A percentile compares a stretch with the other conserved stretches of the same genome.
phyloP scores from a whole-genome alignment of 2,888 invertebrate genomes.

The Tiliacea aurago region DNA sequence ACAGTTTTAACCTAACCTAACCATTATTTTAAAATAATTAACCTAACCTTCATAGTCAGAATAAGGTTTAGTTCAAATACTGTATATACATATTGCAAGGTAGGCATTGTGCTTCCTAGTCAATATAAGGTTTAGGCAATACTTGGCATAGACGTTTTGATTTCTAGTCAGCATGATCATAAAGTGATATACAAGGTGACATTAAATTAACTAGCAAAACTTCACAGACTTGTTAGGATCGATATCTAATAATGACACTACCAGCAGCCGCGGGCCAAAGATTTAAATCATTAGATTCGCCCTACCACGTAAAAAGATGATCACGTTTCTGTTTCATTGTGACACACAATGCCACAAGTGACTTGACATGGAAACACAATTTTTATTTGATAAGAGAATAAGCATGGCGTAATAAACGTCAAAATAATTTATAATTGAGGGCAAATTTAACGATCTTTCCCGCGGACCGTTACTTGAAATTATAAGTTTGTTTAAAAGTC shows the following conservation, averaged over 20 bases:
- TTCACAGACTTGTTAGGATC: not conserved
- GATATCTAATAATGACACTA: not conserved
- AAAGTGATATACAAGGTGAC: too few species aligned
- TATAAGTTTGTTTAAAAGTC: not conserved
- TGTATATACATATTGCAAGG: too few species aligned
- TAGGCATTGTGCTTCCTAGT: too few species aligned
- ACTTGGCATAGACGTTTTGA: too few species aligned
- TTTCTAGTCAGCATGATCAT: too few species aligned
- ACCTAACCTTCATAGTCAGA: too few species aligned
- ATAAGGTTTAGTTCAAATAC: too few species aligned
- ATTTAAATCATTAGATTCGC: not conserved
- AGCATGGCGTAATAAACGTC: not conserved
- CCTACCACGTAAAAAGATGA: too few species aligned
- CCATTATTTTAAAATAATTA: too few species aligned
- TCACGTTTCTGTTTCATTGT: not conserved
- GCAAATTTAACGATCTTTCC: not conserved
- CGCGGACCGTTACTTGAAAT: not conserved
- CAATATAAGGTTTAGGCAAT: too few species aligned
- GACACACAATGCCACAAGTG: not conserved
- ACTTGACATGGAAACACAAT: not conserved
- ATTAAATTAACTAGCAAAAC: not conserved
- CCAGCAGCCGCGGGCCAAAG: not conserved
- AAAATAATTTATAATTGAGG: not conserved
- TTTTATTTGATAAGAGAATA: not conserved
- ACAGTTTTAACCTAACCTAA: too few species aligned